A percentile compares a stretch with the other conserved stretches of the same genome.
phyloP scores from a whole-genome alignment of 2,113 vertebrate species.

The Odocoileus hemionus region DNA sequence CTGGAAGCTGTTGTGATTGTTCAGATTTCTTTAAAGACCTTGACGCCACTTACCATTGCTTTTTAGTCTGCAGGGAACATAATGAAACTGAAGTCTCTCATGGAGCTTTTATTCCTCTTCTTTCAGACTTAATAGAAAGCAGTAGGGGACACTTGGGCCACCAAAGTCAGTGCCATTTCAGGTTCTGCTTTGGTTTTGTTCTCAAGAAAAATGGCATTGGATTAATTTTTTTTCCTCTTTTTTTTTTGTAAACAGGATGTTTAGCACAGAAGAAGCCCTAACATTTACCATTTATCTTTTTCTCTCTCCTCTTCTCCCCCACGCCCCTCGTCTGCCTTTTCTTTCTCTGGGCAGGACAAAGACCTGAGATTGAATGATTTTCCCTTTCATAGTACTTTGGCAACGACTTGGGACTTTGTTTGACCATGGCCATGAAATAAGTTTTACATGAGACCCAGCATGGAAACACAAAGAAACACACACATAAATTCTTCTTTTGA shows the following conservation, averaged over 20 bases:
- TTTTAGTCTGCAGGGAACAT: constrained; percentile 62
- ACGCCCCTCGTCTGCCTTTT: background rate
- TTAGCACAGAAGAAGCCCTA: constrained; percentile 22
- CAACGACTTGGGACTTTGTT: background rate
- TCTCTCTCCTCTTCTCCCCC: background rate
- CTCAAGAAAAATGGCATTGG: constrained; percentile 34
- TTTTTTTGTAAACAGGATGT: constrained; percentile 16
- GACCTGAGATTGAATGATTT: background rate
- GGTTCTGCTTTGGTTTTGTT: constrained; percentile 58
- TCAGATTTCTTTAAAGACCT: constrained; percentile 70
- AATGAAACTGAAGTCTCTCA: constrained; percentile 67
- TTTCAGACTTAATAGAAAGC: constrained; percentile 70
- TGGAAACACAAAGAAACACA: background rate
- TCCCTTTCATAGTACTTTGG: background rate
- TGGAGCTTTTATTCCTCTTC: constrained; percentile 66
- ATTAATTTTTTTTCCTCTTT: constrained; percentile 17
- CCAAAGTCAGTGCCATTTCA: constrained; percentile 54
- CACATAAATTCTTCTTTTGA: background rate
- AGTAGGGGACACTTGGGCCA: constrained; percentile 52
- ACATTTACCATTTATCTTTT: background rate
- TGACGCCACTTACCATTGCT: constrained; percentile 63
- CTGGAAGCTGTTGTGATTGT: constrained; percentile 56
- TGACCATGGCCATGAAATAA: background rate
- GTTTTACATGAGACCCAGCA: background rate
- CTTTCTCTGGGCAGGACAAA: constrained; percentile 28